Base-by-base conservation (phyloP, 1,140 invertebrate species). In the Drosophila pseudoobscura region DNA sequence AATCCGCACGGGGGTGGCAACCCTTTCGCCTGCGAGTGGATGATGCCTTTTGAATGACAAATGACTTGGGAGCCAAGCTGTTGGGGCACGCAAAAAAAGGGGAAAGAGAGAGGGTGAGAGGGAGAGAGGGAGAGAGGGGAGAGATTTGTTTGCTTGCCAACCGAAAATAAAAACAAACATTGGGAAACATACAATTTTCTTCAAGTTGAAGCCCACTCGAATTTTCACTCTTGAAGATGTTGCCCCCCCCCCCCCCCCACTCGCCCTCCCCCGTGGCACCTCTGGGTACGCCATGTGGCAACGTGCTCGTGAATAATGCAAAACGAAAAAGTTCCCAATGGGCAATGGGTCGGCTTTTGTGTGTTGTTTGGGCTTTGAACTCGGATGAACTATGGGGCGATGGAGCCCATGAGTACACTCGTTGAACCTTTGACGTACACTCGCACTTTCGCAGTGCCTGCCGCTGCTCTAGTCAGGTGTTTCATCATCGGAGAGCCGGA, bases 391-490 rank as follows among this genome's bases (percentile, higher is more conserved):
- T 77, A 35, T 50, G 55, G 22, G 52, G 39, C 31, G 31, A 35
- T 35, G 9, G 9, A 11, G 29, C 31, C 7, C 29, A 31, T 31
- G 29, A 3, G 35, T 39, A 39, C 35, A 43, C 53, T 43, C 22
- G 76, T 62, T 82, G 83, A 87, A 87, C 83, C 82, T 69, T 87
- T 65, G 64, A 78, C 69, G 58, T 75, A 39, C 24, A 26, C 35
- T 39, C 35, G 35, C 35, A 39, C 35, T 39, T 39, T 39, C 35
- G 35, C 11, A 39, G 35, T 39, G 35, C 52, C 51, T 57, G 59
- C 44, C 13, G 35, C 39, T 59, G 59, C 56, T 69, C 44, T 44
- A 47, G 54, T 26, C 54, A 59, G 49, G 51, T 68, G 58, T 75
- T 75, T 75, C 72, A 43, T 75, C 72, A 75, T 75, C 73, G 55